Base-by-base conservation (phyloP, 2,797 vertebrate species). In the Sarcoramphus papa region DNA sequence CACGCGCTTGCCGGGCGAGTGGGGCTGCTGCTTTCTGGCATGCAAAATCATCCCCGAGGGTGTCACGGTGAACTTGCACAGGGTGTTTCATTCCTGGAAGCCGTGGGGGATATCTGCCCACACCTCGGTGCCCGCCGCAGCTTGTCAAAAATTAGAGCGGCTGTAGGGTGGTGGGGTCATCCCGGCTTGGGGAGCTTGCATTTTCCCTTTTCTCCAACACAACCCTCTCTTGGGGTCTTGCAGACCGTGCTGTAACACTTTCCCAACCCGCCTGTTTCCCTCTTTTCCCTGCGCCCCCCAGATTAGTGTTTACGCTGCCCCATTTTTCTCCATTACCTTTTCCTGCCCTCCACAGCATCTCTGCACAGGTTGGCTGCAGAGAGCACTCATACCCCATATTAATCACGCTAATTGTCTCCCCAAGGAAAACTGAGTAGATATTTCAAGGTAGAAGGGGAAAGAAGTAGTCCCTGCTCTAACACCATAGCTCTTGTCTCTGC, bases 321-420 rank as follows among this genome's bases (percentile, higher is more conserved):
- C 12, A 0, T 85, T 94, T 85, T 53, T 27, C 14, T 75, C 62
- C 28, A 1, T 31, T 27, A 5, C 30, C 4, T 75, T 72, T 53
- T 50, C 76, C 60, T 91, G 72, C 67, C 37, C 51, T 60, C 33
- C 3, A 3, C 57, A 28, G 67, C 62, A 35, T 43, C 83, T 30
- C 35, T 53, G 75, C 40, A 2, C 23, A 9, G n/a, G 7, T 4
- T 65, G 47, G 37, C 57, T 47, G 80, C 50, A 45, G 69, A n/a
- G 72, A 62, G 5, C 60, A 27, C 74, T 57, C 6, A 1, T 19
- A 14, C 18, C 43, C 43, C 3, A 0, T 33, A 2, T 28, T 51
- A 17, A 90, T 72, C 12, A 27, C 13, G 23, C 13, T 74, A 3
- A 48, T 81, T 69, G 47, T 33, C 48, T 64, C 53, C 60, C 45